phyloP scores from a whole-genome alignment of 2,797 vertebrate genomes.

The Acipenser oxyrinchus region DNA sequence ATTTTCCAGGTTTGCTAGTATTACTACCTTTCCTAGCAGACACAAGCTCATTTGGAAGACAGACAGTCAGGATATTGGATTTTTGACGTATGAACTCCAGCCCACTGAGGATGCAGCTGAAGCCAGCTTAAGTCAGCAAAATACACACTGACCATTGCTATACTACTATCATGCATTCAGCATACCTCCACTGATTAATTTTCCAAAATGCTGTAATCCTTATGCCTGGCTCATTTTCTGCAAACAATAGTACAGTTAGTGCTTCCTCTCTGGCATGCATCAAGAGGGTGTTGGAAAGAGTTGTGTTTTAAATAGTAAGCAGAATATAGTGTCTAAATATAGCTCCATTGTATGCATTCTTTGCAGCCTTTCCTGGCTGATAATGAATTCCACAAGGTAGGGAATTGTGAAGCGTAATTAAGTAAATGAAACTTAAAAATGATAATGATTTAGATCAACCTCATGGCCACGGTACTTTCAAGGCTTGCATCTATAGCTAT shows the following conservation, averaged over 20 bases:
- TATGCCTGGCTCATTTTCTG: conserved; percentile 14
- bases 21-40: no score
- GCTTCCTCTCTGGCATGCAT: conserved; percentile 13
- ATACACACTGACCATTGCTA: background rate
- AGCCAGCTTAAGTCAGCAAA: conserved; percentile 5
- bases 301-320: conserved; percentile 4
- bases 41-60: no score
- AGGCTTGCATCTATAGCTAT: conserved; percentile 37
- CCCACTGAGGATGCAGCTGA: background rate
- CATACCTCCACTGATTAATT: background rate
- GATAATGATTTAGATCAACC: conserved; percentile 42
- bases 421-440: conserved; percentile 37
- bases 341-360: conserved; percentile 44
- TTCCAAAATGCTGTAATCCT: conserved; percentile 7
- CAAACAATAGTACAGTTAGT: conserved; percentile 17
- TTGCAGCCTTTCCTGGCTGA: conserved; percentile 41
- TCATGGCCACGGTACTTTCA: conserved; percentile 37
- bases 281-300: conserved; percentile 1
- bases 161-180: background rate
- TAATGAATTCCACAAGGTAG: conserved; percentile 38
- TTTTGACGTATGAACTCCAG: background rate
- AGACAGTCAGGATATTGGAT: no score
- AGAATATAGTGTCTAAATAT: conserved; percentile 48
- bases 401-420: conserved; percentile 48
- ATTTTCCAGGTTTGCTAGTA: no score